Evolutionary conservation across 1,140 invertebrate genomes (phyloP), one percentile per base, ranked within the genome.

Genomic region (Melipona quadrifasciata): DNA sequence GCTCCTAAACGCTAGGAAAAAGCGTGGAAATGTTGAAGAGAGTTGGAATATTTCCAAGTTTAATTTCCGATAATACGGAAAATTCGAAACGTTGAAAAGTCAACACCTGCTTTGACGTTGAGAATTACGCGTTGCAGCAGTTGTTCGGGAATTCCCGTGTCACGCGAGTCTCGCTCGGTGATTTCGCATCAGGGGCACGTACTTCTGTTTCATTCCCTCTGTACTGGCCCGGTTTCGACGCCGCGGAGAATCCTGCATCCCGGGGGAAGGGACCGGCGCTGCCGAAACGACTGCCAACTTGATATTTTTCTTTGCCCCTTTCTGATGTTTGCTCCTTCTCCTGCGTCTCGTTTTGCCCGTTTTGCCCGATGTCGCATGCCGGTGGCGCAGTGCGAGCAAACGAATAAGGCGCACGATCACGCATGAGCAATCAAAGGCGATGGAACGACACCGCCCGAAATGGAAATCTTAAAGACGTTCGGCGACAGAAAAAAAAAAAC

Each of bases 351-450:
- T 72, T 80, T 86, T 80, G 67, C 65, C 14, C 79, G 51, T 67
- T 61, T n/a, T 72, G 61, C 64, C 57, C 71, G 51, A 27, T 55
- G 19, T 24, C 58, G 65, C 39, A 47, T 47, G 39, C 39, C 39
- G 39, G 39, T 65, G 78, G 39, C 83, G 11, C 72, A 65, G n/a
- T 16, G 27, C 5, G 39, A 53, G 76, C 84, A 80, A 83, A 89
- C 79, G 67, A 80, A 76, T 79, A 31, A 57, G 68, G 85, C 74
- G 53, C n/a, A 82, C 64, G 72, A 64, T 82, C 80, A 89, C 79
- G 86, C 87, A 86, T 89, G 88, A 89, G 78, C 84, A 89, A 89
- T 89, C 88, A 89, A 89, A 89, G 87, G 55, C 67, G 78, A 74
- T 65, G 77, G 58, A 86, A 87, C 57, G 57, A 19, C 47, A 65